Evolutionary conservation across 1,140 invertebrate genomes (phyloP).

Genomic region (Drosophila busckii): DNA sequence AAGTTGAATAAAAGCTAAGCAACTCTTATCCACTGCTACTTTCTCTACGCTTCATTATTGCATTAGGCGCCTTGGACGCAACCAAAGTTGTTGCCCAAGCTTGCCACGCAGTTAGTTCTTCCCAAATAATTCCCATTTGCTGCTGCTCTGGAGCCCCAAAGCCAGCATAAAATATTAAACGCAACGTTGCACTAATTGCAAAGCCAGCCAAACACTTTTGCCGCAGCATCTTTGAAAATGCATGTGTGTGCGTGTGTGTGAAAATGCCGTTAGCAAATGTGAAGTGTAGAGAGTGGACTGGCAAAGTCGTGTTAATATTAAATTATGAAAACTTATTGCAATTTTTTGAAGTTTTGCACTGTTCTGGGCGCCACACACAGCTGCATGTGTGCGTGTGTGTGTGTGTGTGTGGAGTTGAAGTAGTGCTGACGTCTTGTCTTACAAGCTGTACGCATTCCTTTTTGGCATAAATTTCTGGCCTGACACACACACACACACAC

Average conservation of each 20-base stretch:
- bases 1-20: too few species aligned
- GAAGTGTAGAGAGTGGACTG: slow-evolving; percentile 29
- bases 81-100: slow-evolving; percentile 28
- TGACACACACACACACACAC: slow-evolving; percentile 20
- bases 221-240: slow-evolving; percentile 33
- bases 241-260: slow-evolving; percentile 12
- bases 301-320: slow-evolving; percentile 56
- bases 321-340: slow-evolving; percentile 59
- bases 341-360: slow-evolving; percentile 50
- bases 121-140: slow-evolving; percentile 7
- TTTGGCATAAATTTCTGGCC: slow-evolving; percentile 46
- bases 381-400: neutral
- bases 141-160: neutral
- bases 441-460: slow-evolving; percentile 63
- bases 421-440: slow-evolving; percentile 51
- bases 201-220: slow-evolving; percentile 41
- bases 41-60: too few species aligned
- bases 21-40: too few species aligned
- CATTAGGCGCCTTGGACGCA: too few species aligned
- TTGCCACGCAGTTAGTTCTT: neutral
- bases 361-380: slow-evolving; percentile 19
- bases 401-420: neutral
- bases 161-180: slow-evolving; percentile 31
- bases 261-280: slow-evolving; percentile 24
- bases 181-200: slow-evolving; percentile 38